Percentiles rank a stretch among this genome's conserved stretches.
Evolutionary conservation across 1,140 invertebrate genomes (phyloP).

Genomic region (Bombus confusus): DNA sequence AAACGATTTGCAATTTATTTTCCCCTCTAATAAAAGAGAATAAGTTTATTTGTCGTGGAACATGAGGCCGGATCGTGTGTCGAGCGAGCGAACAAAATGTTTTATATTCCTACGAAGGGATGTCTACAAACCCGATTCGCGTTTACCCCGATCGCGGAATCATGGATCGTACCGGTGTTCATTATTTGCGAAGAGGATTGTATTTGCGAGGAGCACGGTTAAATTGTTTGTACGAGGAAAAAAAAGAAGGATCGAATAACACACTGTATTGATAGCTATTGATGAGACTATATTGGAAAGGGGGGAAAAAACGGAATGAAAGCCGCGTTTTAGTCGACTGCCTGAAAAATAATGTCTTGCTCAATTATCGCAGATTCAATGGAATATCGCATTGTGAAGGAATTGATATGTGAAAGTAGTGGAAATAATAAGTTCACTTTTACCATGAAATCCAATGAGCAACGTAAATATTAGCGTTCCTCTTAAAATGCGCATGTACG

Average conservation of each 20-base stretch:
- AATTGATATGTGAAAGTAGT: not conserved
- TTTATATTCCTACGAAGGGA: not conserved
- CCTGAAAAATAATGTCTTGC: not conserved
- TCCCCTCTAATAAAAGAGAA: not conserved
- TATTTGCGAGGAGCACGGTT: not conserved
- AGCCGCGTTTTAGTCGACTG: not conserved
- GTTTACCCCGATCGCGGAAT: not conserved
- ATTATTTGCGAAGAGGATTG: not conserved
- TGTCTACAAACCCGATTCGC: not conserved
- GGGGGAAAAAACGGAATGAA: not conserved
- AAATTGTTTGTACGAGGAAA: not conserved
- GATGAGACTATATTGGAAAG: not conserved
- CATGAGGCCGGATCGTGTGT: not conserved
- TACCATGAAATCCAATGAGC: too few species aligned
- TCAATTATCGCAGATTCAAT: not conserved
- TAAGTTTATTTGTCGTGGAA: not conserved
- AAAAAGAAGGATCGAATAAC: not conserved
- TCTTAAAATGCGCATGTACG: too few species aligned
- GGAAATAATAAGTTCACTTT: not conserved
- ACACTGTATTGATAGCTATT: not conserved
- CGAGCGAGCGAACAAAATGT: not conserved
- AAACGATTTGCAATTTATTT: slow-evolving; percentile 1
- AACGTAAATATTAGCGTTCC: too few species aligned
- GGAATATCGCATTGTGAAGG: not conserved
- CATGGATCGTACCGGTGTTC: not conserved